Percentiles rank a stretch among this genome's conserved stretches.
Evolutionary conservation across 2,113 vertebrate genomes (phyloP).

Genomic region (Cygnus buccinator): DNA sequence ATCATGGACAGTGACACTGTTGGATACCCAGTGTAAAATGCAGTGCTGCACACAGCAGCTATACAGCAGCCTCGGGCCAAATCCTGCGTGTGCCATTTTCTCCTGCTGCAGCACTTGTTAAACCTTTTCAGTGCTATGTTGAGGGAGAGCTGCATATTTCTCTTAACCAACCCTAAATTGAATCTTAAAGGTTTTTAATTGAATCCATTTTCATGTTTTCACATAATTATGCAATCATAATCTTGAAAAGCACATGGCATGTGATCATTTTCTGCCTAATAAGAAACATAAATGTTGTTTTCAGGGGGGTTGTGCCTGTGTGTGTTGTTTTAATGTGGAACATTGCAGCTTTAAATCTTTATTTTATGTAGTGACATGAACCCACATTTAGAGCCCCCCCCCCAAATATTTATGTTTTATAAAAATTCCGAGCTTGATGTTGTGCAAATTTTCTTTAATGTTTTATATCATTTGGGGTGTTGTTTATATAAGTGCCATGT

Average conservation of each 20-base stretch:
- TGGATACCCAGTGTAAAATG: not conserved
- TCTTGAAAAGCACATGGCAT: slow-evolving; percentile 83
- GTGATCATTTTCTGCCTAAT: slow-evolving; percentile 85
- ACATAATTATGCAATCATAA: slow-evolving; percentile 85
- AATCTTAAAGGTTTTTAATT: slow-evolving; percentile 85
- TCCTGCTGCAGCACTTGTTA: slow-evolving; percentile 75
- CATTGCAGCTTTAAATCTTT: slow-evolving; percentile 83
- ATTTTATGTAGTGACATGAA: slow-evolving; percentile 85
- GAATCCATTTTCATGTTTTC: slow-evolving; percentile 86
- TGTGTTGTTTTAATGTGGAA: slow-evolving; percentile 79
- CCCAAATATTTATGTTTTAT: slow-evolving; percentile 83
- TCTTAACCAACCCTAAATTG: slow-evolving; percentile 81
- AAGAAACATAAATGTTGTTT: slow-evolving; percentile 87
- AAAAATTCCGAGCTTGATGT: slow-evolving; percentile 83
- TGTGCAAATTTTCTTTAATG: slow-evolving; percentile 82
- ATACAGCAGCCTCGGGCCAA: slow-evolving; percentile 51
- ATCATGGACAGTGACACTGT: not conserved
- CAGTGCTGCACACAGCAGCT: not conserved
- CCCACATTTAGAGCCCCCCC: slow-evolving; percentile 64
- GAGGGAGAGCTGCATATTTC: slow-evolving; percentile 78
- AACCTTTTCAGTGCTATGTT: slow-evolving; percentile 75
- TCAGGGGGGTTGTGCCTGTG: slow-evolving; percentile 69
- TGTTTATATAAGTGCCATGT: slow-evolving; percentile 83
- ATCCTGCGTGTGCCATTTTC: slow-evolving; percentile 58
- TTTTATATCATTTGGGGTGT: slow-evolving; percentile 81